These are phyloP conservation scores for Eleutherodactylus coqui DNA, from an alignment of 2,797 vertebrate genomes.

Conservation along the genomic window DNA sequence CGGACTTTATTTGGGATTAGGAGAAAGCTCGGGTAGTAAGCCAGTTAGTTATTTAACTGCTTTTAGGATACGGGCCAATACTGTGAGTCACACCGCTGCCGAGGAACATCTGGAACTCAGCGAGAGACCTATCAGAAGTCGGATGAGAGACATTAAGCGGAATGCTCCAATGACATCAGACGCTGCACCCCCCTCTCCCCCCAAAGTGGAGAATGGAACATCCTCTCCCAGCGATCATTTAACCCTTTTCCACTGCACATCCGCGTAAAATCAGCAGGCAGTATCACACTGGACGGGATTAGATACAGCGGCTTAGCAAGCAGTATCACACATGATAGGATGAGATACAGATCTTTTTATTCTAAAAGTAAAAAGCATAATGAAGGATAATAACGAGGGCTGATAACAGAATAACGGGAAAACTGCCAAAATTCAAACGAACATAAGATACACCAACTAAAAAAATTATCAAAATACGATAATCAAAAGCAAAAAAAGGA, in stretches of 20 bases:
- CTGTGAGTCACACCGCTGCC: slow-evolving; percentile 20
- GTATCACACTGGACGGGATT: background rate
- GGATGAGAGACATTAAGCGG: slow-evolving; percentile 28
- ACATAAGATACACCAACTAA: no score
- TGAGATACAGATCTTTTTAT: background rate
- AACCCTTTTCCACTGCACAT: background rate
- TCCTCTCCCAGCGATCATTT: background rate
- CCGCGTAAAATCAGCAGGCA: background rate
- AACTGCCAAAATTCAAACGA: no score
- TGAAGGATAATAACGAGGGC: no score
- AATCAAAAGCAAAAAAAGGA: no score
- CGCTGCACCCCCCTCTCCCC: background rate
- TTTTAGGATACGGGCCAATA: slow-evolving; percentile 50
- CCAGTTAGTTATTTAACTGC: slow-evolving; percentile 16
- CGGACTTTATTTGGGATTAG: slow-evolving; percentile 17
- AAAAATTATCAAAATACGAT: no score
- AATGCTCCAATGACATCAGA: slow-evolving; percentile 33
- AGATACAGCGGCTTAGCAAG: background rate
- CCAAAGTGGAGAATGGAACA: background rate
- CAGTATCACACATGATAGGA: background rate
- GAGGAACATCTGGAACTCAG: slow-evolving; percentile 52
- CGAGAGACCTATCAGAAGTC: background rate
- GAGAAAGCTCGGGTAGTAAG: background rate
- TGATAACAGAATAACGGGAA: no score
- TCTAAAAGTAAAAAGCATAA: no score